Evolutionary conservation across 2,888 invertebrate genomes (phyloP).

Genomic region (Cephus rjabovi): DNA sequence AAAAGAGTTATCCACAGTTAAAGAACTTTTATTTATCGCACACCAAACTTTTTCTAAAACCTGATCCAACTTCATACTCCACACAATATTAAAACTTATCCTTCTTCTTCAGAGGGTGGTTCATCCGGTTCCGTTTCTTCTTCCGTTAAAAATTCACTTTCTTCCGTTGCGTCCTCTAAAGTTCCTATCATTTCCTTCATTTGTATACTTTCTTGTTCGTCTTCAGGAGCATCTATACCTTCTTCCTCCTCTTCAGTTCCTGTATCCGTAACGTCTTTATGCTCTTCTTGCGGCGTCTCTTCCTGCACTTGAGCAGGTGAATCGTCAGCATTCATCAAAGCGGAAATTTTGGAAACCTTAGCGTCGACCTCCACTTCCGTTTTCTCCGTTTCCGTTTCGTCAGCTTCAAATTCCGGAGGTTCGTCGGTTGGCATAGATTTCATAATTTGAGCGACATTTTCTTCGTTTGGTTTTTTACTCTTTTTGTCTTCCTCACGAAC

Average conservation of each 20-base stretch:
- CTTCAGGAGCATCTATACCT: slow-evolving; percentile 6
- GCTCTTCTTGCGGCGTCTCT: neutral
- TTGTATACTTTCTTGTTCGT: slow-evolving; percentile 20
- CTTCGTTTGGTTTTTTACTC: slow-evolving; percentile 3
- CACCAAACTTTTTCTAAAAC: slow-evolving; percentile 1
- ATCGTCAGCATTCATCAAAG: neutral
- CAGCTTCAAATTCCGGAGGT: slow-evolving; percentile 13
- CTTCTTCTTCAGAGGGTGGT: neutral
- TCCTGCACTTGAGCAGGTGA: neutral
- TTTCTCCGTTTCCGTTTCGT: neutral
- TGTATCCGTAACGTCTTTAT: neutral
- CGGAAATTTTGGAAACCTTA: neutral
- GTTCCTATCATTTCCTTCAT: slow-evolving; percentile 16
- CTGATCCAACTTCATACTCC: neutral
- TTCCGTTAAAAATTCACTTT: slow-evolving; percentile 10
- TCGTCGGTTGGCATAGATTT: slow-evolving; percentile 15
- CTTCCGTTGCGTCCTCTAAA: slow-evolving; percentile 10
- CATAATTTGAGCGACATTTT: neutral
- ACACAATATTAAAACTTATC: neutral
- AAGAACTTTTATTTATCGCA: neutral
- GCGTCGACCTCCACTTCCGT: neutral
- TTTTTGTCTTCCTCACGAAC: slow-evolving; percentile 5
- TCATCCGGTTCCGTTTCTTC: slow-evolving; percentile 1
- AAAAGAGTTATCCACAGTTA: neutral
- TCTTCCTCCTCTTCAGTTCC: slow-evolving; percentile 11